These are phyloP conservation scores for Drosophila azteca DNA, from an alignment of 1,140 invertebrate genomes.

Conservation along the genomic window DNA sequence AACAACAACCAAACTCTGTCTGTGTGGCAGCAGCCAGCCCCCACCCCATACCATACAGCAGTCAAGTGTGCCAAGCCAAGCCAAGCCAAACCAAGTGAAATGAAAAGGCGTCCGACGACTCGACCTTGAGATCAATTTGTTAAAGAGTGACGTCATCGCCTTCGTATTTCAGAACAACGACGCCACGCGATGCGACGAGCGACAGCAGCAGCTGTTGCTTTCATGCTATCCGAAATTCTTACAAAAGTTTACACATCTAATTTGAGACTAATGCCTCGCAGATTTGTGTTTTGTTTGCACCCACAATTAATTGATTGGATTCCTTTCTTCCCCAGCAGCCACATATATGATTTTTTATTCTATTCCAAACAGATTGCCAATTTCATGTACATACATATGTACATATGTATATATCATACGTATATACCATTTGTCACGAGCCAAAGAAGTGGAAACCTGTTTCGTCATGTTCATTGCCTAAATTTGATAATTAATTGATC, in stretches of 20 bases:
- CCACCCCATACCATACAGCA: slow-evolving; percentile 11
- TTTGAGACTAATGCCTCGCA: slow-evolving; percentile 45
- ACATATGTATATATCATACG: not conserved
- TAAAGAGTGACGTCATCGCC: slow-evolving; percentile 62
- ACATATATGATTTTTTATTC: slow-evolving; percentile 25
- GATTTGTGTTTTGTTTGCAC: slow-evolving; percentile 19
- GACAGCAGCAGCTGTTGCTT: slow-evolving; percentile 57
- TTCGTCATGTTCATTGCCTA: slow-evolving; percentile 72
- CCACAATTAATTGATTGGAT: slow-evolving; percentile 54
- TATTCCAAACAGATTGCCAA: slow-evolving; percentile 50
- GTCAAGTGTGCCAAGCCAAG: slow-evolving; percentile 61
- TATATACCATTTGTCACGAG: slow-evolving; percentile 17
- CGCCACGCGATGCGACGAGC: slow-evolving; percentile 29
- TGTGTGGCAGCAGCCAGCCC: not conserved
- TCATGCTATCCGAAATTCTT: slow-evolving; percentile 28
- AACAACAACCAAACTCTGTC: slow-evolving; percentile 1
- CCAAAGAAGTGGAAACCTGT: slow-evolving; percentile 63
- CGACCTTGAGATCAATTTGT: slow-evolving; percentile 78
- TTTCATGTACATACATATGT: slow-evolving; percentile 41
- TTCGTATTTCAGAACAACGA: slow-evolving; percentile 39
- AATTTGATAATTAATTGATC: slow-evolving; percentile 69
- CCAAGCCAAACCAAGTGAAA: slow-evolving; percentile 50
- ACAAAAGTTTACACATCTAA: slow-evolving; percentile 39
- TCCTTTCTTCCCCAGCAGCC: slow-evolving; percentile 1
- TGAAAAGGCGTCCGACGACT: slow-evolving; percentile 69